Base-by-base conservation (phyloP, 1,140 invertebrate genomes). In the Hydropsyche tenuis region DNA sequence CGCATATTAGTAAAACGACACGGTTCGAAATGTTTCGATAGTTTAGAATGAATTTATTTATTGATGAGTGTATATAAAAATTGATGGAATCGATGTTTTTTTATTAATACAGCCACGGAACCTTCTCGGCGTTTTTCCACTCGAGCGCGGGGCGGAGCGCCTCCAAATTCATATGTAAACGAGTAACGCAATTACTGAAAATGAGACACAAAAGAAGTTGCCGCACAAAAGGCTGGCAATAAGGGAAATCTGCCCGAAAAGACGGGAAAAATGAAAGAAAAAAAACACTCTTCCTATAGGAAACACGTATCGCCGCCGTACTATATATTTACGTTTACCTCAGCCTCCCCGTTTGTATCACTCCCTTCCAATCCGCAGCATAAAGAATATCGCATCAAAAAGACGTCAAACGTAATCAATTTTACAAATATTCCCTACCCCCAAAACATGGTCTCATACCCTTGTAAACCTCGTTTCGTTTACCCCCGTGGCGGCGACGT, bases 321-420 rank as follows among this genome's bases (percentile, higher is more conserved):
- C n/a, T n/a, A 9, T 70, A 42, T 70, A 70, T 70, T 56, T 56
- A 70, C 51, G 46, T 70, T 56, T 70, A 48, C 68, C 68, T 18
- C 30, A 5, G 20, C 63, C 27, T 51, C 14, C 46, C 46, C 18
- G 18, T 20, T 20, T 11, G 56, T 25, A 60, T 60, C 56, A 60
- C 56, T 60, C 56, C 56, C 56, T 60, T 60, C 56, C 22, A 60
- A 71, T 56, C 51, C 70, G 43, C 43, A 11, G 56, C 60, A 69
- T 75, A 78, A 80, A 79, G 77, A 76, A 78, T 77, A 75, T 78
- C 74, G 66, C 79, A 79, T 83, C 80, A 83, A 84, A 83, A 81
- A 81, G 70, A 82, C 82, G 81, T 80, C 78, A 82, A 81, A 83
- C 77, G 79, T 84, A 83, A 84, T 84, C 82, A 84, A 84, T 84